Percentiles rank a stretch among this genome's conserved stretches.
phyloP scores from a whole-genome alignment of 2,113 vertebrate species.

The Pleuronectes platessa region DNA sequence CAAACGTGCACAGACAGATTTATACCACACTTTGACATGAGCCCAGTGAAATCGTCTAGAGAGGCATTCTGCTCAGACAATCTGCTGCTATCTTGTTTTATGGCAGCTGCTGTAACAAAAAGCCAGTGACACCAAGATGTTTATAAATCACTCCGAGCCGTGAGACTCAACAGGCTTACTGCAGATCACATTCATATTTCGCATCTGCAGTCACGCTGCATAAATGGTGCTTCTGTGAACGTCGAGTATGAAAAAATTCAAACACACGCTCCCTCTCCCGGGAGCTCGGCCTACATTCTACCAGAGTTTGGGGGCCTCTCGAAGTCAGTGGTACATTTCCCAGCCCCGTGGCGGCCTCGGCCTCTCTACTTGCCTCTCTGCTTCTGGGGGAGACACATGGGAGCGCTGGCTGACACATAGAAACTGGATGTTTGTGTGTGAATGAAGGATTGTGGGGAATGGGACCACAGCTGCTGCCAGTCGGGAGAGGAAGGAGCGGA shows the following conservation, averaged over 20 bases:
- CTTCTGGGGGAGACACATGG: neutral
- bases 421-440: conserved; percentile 34
- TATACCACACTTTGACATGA: neutral
- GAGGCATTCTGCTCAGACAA: conserved; percentile 13
- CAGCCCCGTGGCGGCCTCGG: conserved; percentile 14
- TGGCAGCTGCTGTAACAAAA: conserved; percentile 40
- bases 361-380: conserved; percentile 9
- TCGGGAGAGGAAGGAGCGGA: conserved; percentile 40
- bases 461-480: conserved; percentile 52
- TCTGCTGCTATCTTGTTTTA: conserved; percentile 50
- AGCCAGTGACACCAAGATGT: conserved; percentile 31
- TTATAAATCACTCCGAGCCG: conserved; percentile 56
- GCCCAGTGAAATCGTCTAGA: conserved; percentile 17
- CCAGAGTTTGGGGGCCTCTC: conserved; percentile 22
- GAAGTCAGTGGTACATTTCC: conserved; percentile 12
- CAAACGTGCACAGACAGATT: conserved; percentile 26
- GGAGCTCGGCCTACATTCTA: conserved; percentile 38
- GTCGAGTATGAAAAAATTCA: conserved; percentile 26
- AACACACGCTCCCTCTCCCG: conserved; percentile 30
- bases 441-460: conserved; percentile 57
- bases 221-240: conserved; percentile 67
- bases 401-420: conserved; percentile 14
- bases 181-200: conserved; percentile 55
- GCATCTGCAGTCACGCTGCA: conserved; percentile 25
- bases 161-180: conserved; percentile 42